phyloP scores from a whole-genome alignment of 2,113 vertebrate species.

The Ammodytes marinus region DNA sequence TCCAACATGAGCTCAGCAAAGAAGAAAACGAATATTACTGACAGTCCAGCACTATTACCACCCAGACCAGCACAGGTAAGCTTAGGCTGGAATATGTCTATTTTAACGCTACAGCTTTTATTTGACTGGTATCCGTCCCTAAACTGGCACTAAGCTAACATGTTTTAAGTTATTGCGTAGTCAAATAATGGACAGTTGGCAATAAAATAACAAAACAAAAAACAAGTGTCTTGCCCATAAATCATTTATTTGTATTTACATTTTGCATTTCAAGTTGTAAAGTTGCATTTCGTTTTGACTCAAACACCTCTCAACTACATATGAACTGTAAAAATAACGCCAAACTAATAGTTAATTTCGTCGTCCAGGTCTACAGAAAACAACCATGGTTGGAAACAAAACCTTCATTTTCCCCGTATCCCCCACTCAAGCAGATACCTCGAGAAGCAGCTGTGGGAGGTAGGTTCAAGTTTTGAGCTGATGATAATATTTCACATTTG shows the following conservation, averaged over 20 bases:
- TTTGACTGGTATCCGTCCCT: not conserved
- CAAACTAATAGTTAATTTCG: not conserved
- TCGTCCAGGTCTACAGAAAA: constrained; percentile 12
- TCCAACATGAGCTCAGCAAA: constrained; percentile 24
- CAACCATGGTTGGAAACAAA: constrained; percentile 50
- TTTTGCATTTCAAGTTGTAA: not conserved
- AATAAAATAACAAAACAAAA: not conserved
- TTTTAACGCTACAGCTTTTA: not conserved
- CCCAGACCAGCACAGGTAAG: constrained; percentile 24
- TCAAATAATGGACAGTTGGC: not conserved
- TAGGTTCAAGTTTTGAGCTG: constrained; percentile 26
- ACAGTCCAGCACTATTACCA: rapidly evolving
- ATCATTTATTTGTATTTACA: not conserved
- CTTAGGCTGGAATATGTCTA: not conserved
- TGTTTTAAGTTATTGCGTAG: not conserved
- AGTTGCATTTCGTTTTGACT: not conserved
- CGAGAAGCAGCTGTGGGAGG: constrained; percentile 7
- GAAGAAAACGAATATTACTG: not conserved
- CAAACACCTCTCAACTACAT: not conserved
- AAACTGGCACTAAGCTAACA: not conserved
- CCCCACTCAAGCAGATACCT: not conserved
- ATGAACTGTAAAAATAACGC: not conserved
- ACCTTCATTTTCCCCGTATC: constrained; percentile 35
- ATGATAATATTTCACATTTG: not conserved
- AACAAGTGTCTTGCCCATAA: not conserved